Base-by-base conservation (phyloP, 2,797 vertebrate genomes). In the Hippopotamyrus pictus region DNA sequence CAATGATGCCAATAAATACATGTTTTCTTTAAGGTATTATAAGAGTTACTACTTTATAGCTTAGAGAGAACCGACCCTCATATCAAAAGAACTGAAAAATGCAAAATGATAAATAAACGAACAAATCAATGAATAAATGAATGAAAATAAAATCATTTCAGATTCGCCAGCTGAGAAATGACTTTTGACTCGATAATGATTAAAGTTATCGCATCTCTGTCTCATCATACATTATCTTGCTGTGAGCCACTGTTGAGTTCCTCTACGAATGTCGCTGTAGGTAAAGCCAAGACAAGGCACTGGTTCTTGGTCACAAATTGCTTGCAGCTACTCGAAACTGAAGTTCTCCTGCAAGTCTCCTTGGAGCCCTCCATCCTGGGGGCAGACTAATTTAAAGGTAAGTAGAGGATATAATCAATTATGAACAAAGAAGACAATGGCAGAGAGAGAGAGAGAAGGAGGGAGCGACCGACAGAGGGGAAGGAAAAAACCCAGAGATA, bases 351-450 rank as follows among this genome's bases (percentile, higher is more conserved):
- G 90, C 91, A 90, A 93, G 92, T 88, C 90, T 91, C 89, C 87
- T 88, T 11, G 90, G 91, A 90, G 88, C 89, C 88, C 90, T 92
- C 88, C 89, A 89, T 92, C 93, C 93, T 90, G 65, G 89, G 92
- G 93, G 93, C 92, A 92, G 91, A 90, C 92, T 93, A 91, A 93
- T 92, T 92, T 92, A 93, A 93, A 93, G 93, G 93, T 92, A 93
- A 93, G 93, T 91, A 91, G 90, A 92, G 93, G 93, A 93, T 92
- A 93, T 93, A 92, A 93, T 93, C 93, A 92, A 93, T 92, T 93
- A 90, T 92, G 92, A 93, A 92, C 93, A 93, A 94, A 94, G 92
- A 93, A 93, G 92, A 94, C 92, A 94, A 93, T 91, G 90, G 91
- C 50, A 83, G 91, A 90, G 88, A 51, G 54, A n/a, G 69, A 86